Evolutionary conservation across 2,888 invertebrate species (phyloP), one percentile per base, ranked within the genome.

Genomic region (Sphaerophoria rueppellii): DNA sequence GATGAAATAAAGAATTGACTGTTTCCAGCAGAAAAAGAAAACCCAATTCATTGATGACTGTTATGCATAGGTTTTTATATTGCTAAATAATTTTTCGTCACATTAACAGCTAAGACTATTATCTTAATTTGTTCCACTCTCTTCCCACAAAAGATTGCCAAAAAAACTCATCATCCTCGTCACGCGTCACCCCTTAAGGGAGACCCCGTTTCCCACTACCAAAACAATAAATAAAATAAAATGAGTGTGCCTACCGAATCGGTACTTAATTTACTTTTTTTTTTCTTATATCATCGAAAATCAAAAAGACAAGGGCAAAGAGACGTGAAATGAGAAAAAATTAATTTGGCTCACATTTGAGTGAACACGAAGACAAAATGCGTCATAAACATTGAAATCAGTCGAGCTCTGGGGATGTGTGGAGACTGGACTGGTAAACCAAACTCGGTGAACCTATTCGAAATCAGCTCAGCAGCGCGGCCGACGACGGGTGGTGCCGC

Each of bases 301-400:
- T 34, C 60, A 43, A 43, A 40, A 82, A 24, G 37, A 37, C 9
- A 9, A 3, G 6, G 24, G 37, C 43, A 35, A 7, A 24, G 34
- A 16, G 24, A 12, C 34, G 5, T 5, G 6, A 4, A 16, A 63
- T 46, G 32, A 54, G 52, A 71, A 75, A 48, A 74, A 83, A 55
- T 83, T 83, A 75, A 83, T 83, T 75, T 72, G 52, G 71, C 54
- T 72, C 37, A 72, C 71, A 67, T 72, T 65, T 75, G 79, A 71
- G 71, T 67, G 75, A 80, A 46, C 75, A 83, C 61, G 55, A 65
- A 57, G 61, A 55, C 58, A 54, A 75, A 80, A 76, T 71, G 55
- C 75, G 83, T 83, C 83, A 83, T 83, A 75, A 83, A 72, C 46
- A 43, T 48, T 40, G 63, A 55, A 43, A 70, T 63, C 24, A 48